Conservation (phyloP, 2,113 vertebrate genomes). For the Platichthys stellatus region DNA sequence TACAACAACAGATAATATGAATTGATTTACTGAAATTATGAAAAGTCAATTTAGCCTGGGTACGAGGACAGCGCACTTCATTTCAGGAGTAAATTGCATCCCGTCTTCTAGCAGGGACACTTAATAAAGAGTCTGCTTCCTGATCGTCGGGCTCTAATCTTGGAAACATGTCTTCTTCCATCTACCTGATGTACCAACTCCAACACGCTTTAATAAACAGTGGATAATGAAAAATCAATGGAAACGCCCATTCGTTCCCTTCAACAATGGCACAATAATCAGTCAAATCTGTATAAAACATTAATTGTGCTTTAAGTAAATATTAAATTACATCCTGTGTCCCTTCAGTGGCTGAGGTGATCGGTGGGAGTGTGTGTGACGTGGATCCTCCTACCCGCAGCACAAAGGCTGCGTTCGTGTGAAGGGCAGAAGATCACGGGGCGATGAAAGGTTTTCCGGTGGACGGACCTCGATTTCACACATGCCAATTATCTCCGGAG, state of each 20-base stretch:
- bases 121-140: not conserved
- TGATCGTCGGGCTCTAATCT: not conserved
- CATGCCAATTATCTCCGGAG: slow-evolving; percentile 72
- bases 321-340: slow-evolving; percentile 17
- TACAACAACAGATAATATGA: slow-evolving; percentile 1
- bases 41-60: not conserved
- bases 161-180: not conserved
- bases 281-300: slow-evolving; percentile 12
- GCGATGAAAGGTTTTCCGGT: slow-evolving; percentile 59
- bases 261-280: not conserved
- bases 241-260: not conserved
- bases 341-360: slow-evolving; percentile 17
- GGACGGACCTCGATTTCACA: slow-evolving; percentile 66
- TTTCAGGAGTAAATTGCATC: slow-evolving; percentile 5
- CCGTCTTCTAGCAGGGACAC: not conserved
- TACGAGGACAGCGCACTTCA: not conserved
- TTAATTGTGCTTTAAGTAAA: slow-evolving; percentile 40
- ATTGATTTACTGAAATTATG: slow-evolving; percentile 1
- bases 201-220: not conserved
- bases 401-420: slow-evolving; percentile 31
- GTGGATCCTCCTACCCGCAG: slow-evolving; percentile 18
- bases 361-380: slow-evolving; percentile 39
- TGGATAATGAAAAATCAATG: not conserved
- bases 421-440: slow-evolving; percentile 53
- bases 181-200: not conserved